A percentile compares a stretch with the other conserved stretches of the same genome.
phyloP scores from a whole-genome alignment of 2,113 vertebrate genomes.

The Mormyrus iriodes region DNA sequence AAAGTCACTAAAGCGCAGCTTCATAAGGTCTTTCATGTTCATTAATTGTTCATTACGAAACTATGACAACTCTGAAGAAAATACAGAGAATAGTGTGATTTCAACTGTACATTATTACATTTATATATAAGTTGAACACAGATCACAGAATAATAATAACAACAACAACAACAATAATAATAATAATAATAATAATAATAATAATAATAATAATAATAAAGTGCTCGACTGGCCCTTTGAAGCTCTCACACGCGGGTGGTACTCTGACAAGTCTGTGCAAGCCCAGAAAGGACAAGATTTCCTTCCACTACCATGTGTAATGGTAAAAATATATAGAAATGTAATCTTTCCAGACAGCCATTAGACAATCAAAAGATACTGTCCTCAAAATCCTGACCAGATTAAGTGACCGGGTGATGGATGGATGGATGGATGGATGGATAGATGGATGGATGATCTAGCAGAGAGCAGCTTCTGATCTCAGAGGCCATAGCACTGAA shows the following conservation, averaged over 20 bases:
- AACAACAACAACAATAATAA: too few relatives aligned
- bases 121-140: background rate
- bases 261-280: conserved; percentile 42
- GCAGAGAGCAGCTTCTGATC: background rate
- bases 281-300: conserved; percentile 17
- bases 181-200: background rate
- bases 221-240: background rate
- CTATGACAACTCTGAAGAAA: background rate
- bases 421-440: background rate
- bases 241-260: background rate
- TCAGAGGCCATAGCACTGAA: background rate
- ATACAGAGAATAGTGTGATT: background rate
- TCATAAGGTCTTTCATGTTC: background rate
- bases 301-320: background rate
- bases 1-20: background rate
- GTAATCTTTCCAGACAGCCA: background rate
- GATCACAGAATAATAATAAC: background rate
- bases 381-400: too few relatives aligned
- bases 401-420: background rate
- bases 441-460: background rate
- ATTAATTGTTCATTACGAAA: background rate
- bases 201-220: background rate
- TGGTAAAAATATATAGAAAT: conserved; percentile 14
- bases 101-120: background rate
- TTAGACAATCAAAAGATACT: background rate